Evolutionary conservation across 2,888 invertebrate species (phyloP), one percentile per base, ranked within the genome.

Genomic region (Athrips mouffetella): DNA sequence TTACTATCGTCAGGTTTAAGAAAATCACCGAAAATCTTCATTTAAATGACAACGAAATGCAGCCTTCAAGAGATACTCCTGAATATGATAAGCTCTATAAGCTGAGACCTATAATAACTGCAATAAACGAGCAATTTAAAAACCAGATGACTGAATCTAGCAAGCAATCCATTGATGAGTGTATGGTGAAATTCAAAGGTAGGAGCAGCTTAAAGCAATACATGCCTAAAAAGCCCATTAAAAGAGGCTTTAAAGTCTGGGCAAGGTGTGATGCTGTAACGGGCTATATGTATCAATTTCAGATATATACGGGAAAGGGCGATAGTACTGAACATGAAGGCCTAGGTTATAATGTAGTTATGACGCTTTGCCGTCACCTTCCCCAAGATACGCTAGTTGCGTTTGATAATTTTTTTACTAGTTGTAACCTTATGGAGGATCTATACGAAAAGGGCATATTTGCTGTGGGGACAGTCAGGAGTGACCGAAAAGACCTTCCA

Each of bases 181-280:
- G 44, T 44, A n/a, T n/a, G n/a, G n/a, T n/a, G n/a, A n/a, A n/a
- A n/a, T n/a, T n/a, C n/a, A n/a, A n/a, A n/a, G n/a, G n/a, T n/a
- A 8, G 15, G 11, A 33, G 55, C 11, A 30, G 27, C 11, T 30
- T 49, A 42, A 55, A 55, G 35, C 55, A 55, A 47, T 55, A 55
- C 33, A 55, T 54, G 57, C 51, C 54, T 10, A 47, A 45, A 45
- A 55, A 55, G 23, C 53, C 51, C 29, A 53, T 53, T n/a, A 57
- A 57, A 23, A 44, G 54, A 33, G 55, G 53, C 0, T 53, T 33
- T 31, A 55, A 55, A 35, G 16, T 29, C 7, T 55, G 52, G 51
- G 39, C 45, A 8, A 33, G 45, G 18, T 48, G 48, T 42, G 48
- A 51, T 27, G 20, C 51, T 7, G 25, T 33, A 33, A 51, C 45